A percentile compares a stretch with the other conserved stretches of the same genome.
phyloP scores from a whole-genome alignment of 2,888 invertebrate species.

The Cosmia trapezina region DNA sequence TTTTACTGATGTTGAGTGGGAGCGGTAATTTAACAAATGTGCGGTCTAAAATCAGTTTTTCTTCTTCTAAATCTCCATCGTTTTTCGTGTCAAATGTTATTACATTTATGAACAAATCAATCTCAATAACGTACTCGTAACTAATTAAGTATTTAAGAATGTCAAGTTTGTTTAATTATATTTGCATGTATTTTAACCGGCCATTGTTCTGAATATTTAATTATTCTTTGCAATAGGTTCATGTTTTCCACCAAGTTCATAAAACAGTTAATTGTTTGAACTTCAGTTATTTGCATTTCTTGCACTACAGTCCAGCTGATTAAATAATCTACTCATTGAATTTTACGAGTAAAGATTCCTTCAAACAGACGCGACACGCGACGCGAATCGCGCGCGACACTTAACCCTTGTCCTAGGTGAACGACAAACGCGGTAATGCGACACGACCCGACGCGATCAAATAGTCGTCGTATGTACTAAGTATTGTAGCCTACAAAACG shows the following conservation, averaged over 20 bases:
- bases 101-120: neutral
- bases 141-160: neutral
- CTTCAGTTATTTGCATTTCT: constrained; percentile 6
- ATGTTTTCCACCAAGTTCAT: constrained; percentile 18
- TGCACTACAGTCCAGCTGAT: neutral
- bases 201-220: constrained; percentile 22
- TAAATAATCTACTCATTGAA: constrained; percentile 22
- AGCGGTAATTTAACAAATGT: constrained; percentile 37
- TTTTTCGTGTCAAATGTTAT: neutral
- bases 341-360: constrained; percentile 6
- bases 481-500: too few relatives aligned
- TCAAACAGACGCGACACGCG: too few relatives aligned
- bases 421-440: too few relatives aligned
- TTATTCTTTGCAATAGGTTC: constrained; percentile 2
- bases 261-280: constrained; percentile 9
- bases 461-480: too few relatives aligned
- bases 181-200: neutral
- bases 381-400: too few relatives aligned
- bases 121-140: neutral
- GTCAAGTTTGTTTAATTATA: too few relatives aligned
- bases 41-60: neutral
- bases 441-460: too few relatives aligned
- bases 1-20: constrained; percentile 48
- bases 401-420: too few relatives aligned
- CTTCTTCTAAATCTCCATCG: neutral